Base-by-base conservation (phyloP, 1,140 invertebrate genomes). In the Cydia strobilella region DNA sequence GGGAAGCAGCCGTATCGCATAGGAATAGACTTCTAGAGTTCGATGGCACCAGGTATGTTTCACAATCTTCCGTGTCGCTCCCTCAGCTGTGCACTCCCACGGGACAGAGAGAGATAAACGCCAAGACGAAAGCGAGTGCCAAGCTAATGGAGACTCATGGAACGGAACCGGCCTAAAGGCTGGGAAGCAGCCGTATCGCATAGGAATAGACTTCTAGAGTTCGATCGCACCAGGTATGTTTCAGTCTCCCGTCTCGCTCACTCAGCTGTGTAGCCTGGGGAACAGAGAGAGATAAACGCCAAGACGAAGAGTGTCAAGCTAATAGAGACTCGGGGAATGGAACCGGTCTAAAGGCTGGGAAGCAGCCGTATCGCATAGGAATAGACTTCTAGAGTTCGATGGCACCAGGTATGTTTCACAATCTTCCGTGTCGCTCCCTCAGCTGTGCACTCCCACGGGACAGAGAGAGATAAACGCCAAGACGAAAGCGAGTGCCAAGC, bases 161-260 rank as follows among this genome's bases (percentile, higher is more conserved):
- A 95, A 65, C 90, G 93, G 81, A 93, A 94, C 84, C 83, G 94
- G 74, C 90, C 90, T 23, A 91, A 94, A 84, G 92, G 90, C 72
- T 93, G 94, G 76, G 94, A 96, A 72, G 94, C 95, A 79, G 98
- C 98, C 0, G 73, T 98, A 12, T 95, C 95, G 76, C 96, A 97
- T 74, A 95, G 98, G 77, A 96, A 99, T 82, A 95, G 95, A 76
- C 93, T 99, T 54, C 88, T 99, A 42, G 97, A 98, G 85, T 98
- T 6, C 35, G 35, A 39, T 10, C 5, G 35, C 5, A 39, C 9
- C 35, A 39, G 35, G 35, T 39, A 39, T 39, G 35, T 39, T 39
- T 39, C 9, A 39, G 5, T 39, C 5, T 39, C 35, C 35, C 35
- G 35, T 39, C 35, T 39, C 5, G 35, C 9, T 39, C 5, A 6